Evolutionary conservation across 2,888 invertebrate genomes (phyloP).

Genomic region (Operophtera brumata): DNA sequence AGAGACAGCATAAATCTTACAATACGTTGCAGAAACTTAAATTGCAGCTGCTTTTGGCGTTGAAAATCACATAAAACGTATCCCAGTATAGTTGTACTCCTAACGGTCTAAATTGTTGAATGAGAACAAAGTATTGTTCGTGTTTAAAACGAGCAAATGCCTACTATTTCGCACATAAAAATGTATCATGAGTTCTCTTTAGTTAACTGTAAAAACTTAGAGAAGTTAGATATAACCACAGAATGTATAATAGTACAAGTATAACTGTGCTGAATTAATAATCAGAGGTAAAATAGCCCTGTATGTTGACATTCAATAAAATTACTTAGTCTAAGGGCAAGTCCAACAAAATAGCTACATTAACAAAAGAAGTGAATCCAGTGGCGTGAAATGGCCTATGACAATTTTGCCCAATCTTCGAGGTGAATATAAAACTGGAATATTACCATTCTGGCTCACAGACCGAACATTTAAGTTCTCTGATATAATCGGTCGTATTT

Average conservation of each 20-base stretch:
- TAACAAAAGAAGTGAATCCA: conserved; percentile 8
- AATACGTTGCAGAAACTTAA: conserved; percentile 24
- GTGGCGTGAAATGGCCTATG: conserved; percentile 37
- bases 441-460: conserved; percentile 61
- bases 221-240: too few relatives aligned
- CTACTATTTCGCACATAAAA: conserved; percentile 5
- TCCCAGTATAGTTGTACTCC: conserved; percentile 11
- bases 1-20: conserved; percentile 31
- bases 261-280: too few relatives aligned
- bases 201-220: too few relatives aligned
- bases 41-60: conserved; percentile 24
- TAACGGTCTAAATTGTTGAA: conserved; percentile 15
- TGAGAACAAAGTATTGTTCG: conserved; percentile 17
- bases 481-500: conserved; percentile 75
- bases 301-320: background rate
- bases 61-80: conserved; percentile 21
- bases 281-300: too few relatives aligned
- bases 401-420: conserved; percentile 43
- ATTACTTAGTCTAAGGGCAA: background rate
- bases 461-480: conserved; percentile 62
- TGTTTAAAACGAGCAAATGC: background rate
- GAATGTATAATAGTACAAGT: too few relatives aligned
- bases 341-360: background rate
- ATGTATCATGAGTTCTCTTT: too few relatives aligned
- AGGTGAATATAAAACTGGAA: conserved; percentile 53